phyloP scores from a whole-genome alignment of 1,140 invertebrate genomes.

The Drosophila neocordata region DNA sequence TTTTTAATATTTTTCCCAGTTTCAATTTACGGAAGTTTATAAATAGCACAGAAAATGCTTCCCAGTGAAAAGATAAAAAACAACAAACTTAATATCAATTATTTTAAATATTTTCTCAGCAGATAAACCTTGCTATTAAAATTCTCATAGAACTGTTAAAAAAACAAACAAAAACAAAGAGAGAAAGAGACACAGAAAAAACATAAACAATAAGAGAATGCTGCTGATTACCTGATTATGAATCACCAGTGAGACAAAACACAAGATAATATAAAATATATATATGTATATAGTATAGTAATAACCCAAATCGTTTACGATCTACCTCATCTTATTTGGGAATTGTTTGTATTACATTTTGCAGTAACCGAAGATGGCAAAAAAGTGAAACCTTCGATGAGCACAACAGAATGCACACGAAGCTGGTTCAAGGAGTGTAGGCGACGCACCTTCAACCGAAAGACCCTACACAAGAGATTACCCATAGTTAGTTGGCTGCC shows the following conservation, averaged over 20 bases:
- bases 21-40: not conserved
- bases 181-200: constrained; percentile 12
- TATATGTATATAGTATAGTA: not conserved
- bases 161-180: constrained; percentile 16
- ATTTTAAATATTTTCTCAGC: constrained; percentile 53
- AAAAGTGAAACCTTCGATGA: constrained; percentile 52
- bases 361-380: constrained; percentile 68
- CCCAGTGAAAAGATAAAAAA: not conserved
- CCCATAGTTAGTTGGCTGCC: constrained; percentile 90
- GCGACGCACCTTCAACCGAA: constrained; percentile 84
- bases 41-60: not conserved
- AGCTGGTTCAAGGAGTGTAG: constrained; percentile 46
- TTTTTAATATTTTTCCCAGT: not conserved
- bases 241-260: constrained; percentile 22
- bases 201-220: constrained; percentile 19
- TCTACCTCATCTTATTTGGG: not conserved
- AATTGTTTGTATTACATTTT: constrained; percentile 2
- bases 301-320: not conserved
- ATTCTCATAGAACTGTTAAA: constrained; percentile 40
- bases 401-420: constrained; percentile 42
- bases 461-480: constrained; percentile 87
- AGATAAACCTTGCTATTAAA: constrained; percentile 56
- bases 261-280: constrained; percentile 8
- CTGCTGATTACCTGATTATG: constrained; percentile 50
- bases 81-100: constrained; percentile 33